Conservation (phyloP, 2,113 vertebrate species). For the Pampusana beccarii region DNA sequence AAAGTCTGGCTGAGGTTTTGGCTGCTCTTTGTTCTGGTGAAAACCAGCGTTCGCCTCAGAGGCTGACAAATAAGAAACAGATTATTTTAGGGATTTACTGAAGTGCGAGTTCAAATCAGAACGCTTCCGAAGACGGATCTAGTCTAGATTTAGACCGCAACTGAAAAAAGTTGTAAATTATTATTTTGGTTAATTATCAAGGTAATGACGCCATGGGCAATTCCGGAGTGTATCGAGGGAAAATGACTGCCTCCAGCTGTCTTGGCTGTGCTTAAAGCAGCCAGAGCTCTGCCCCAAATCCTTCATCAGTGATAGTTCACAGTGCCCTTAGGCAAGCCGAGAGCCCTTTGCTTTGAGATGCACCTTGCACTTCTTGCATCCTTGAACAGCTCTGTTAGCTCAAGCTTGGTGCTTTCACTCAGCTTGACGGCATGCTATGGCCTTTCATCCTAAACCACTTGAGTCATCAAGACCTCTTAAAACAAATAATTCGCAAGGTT, state of each 20-base stretch:
- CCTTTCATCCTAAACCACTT: not conserved
- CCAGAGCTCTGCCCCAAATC: not conserved
- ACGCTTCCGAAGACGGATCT: not conserved
- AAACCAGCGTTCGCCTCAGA: not conserved
- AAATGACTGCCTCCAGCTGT: not conserved
- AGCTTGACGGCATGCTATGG: fast-evolving
- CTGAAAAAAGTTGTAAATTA: not conserved
- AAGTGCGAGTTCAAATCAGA: not conserved
- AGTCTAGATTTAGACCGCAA: not conserved
- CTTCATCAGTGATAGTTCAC: not conserved
- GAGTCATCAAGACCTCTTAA: not conserved
- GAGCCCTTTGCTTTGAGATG: not conserved
- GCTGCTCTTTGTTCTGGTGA: not conserved
- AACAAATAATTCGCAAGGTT: not conserved
- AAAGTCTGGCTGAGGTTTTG: not conserved
- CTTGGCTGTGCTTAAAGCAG: not conserved
- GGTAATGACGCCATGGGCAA: fast-evolving
- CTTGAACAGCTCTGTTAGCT: not conserved
- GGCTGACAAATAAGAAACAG: not conserved
- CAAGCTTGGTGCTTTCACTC: not conserved
- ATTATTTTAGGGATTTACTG: not conserved
- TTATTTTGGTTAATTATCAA: not conserved
- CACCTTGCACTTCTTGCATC: not conserved
- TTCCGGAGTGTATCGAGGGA: not conserved
- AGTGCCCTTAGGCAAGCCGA: not conserved